Percentiles rank a stretch among this genome's conserved stretches.
These are phyloP conservation scores for Gastrophysa polygoni DNA, from an alignment of 2,888 invertebrate genomes.

Conservation along the genomic window DNA sequence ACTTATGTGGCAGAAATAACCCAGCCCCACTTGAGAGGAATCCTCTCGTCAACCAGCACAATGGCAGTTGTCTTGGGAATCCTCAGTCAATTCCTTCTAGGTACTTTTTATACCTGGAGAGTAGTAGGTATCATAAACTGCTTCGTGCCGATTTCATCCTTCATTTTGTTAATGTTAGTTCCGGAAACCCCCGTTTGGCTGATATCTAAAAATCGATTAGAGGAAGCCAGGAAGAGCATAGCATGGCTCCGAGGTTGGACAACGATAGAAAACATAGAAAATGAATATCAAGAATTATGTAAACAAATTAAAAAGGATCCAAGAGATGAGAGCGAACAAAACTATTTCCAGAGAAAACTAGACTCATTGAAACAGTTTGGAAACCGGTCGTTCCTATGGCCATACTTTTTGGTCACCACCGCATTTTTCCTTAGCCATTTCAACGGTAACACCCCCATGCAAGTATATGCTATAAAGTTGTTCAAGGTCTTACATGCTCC, in stretches of 20 bases:
- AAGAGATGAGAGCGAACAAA: not conserved
- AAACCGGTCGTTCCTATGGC: slow-evolving; percentile 69
- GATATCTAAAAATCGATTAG: slow-evolving; percentile 67
- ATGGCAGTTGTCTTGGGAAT: slow-evolving; percentile 78
- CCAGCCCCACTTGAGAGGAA: slow-evolving; percentile 78
- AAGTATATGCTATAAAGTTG: slow-evolving; percentile 77
- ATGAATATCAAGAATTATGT: slow-evolving; percentile 64
- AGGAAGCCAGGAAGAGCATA: slow-evolving; percentile 71
- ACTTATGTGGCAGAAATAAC: slow-evolving; percentile 86
- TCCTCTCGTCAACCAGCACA: slow-evolving; percentile 75
- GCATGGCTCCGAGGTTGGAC: slow-evolving; percentile 85
- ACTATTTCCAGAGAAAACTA: slow-evolving; percentile 10
- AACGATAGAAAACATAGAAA: slow-evolving; percentile 64
- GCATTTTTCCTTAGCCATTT: slow-evolving; percentile 77
- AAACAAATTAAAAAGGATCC: slow-evolving; percentile 33
- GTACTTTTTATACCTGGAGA: slow-evolving; percentile 74
- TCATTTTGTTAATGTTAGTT: slow-evolving; percentile 70
- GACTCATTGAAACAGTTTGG: slow-evolving; percentile 56
- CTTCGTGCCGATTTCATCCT: slow-evolving; percentile 68
- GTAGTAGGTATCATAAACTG: slow-evolving; percentile 72
- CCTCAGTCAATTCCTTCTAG: slow-evolving; percentile 76
- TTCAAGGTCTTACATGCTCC: slow-evolving; percentile 75
- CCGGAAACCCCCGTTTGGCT: slow-evolving; percentile 87
- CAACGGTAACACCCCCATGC: slow-evolving; percentile 75
- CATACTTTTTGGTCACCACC: slow-evolving; percentile 69